Conservation (phyloP, 2,113 vertebrate species). For the Panthera leo region DNA sequence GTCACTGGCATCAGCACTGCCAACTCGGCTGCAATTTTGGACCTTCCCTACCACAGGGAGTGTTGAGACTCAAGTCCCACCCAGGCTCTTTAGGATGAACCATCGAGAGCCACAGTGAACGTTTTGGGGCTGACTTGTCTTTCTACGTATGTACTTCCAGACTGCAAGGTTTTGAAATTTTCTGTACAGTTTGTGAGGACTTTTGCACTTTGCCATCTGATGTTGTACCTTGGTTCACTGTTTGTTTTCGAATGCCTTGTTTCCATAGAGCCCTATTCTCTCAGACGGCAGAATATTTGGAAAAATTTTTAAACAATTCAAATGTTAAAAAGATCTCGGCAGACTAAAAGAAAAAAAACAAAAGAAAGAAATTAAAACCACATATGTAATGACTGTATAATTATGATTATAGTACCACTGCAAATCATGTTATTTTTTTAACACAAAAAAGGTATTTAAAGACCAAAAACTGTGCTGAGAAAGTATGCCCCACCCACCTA, state of each 20-base stretch:
- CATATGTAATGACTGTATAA: conserved; percentile 76
- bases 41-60: conserved; percentile 67
- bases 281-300: conserved; percentile 62
- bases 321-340: conserved; percentile 34
- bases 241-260: conserved; percentile 88
- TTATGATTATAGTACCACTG: conserved; percentile 76
- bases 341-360: conserved; percentile 56
- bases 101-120: conserved; percentile 68
- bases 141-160: conserved; percentile 90
- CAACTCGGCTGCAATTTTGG: conserved; percentile 70
- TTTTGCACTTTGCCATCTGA: conserved; percentile 86
- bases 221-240: conserved; percentile 80
- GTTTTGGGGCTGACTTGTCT: conserved; percentile 84
- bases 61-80: conserved; percentile 67
- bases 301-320: neutral
- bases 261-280: conserved; percentile 86
- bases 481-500: conserved; percentile 71
- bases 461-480: conserved; percentile 91
- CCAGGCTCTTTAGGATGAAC: conserved; percentile 68
- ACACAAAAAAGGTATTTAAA: conserved; percentile 82
- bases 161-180: conserved; percentile 90
- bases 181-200: conserved; percentile 91
- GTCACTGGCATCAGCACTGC: conserved; percentile 80
- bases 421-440: conserved; percentile 83
- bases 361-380: conserved; percentile 35